A percentile compares a stretch with the other conserved stretches of the same genome.
phyloP scores from a whole-genome alignment of 2,888 invertebrate species.

The Agrotis clavis region DNA sequence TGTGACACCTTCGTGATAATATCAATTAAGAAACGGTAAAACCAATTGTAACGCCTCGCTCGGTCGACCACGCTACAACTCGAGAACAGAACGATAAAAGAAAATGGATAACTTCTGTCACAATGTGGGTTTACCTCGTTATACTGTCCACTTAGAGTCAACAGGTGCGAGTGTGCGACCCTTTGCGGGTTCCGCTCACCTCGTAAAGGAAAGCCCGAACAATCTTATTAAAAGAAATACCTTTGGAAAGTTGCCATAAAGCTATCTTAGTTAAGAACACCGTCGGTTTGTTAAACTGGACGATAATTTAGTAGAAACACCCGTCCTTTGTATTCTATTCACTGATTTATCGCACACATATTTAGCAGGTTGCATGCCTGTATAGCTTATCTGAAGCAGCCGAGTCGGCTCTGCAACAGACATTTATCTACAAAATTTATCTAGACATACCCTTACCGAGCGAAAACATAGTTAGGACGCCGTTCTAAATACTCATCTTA shows the following conservation, averaged over 20 bases:
- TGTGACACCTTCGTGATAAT: constrained; percentile 19
- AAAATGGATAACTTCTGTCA: constrained; percentile 28
- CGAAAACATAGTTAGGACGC: constrained; percentile 60
- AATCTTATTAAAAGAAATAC: constrained; percentile 49
- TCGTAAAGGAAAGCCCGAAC: constrained; percentile 28
- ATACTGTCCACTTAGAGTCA: constrained; percentile 40
- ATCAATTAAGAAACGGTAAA: constrained; percentile 49
- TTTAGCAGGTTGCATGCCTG: constrained; percentile 76
- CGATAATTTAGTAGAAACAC: constrained; percentile 61
- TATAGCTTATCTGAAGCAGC: constrained; percentile 73
- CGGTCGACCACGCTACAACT: constrained; percentile 9
- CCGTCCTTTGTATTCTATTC: constrained; percentile 69
- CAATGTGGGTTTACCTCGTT: constrained; percentile 32
- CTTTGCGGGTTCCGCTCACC: constrained; percentile 30
- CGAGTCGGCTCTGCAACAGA: constrained; percentile 69
- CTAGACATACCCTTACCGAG: constrained; percentile 70
- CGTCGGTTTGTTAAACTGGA: constrained; percentile 56
- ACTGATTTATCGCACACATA: constrained; percentile 78
- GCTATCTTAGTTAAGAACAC: constrained; percentile 50
- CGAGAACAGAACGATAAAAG: constrained; percentile 38
- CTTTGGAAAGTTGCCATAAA: constrained; percentile 47
- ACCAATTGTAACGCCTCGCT: constrained; percentile 41
- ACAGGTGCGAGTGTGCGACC: constrained; percentile 51
- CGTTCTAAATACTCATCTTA: constrained; percentile 61
- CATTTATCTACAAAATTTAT: constrained; percentile 79